These are phyloP conservation scores for Sminthurinus aureus DNA, from an alignment of 2,888 invertebrate species.

Conservation along the genomic window DNA sequence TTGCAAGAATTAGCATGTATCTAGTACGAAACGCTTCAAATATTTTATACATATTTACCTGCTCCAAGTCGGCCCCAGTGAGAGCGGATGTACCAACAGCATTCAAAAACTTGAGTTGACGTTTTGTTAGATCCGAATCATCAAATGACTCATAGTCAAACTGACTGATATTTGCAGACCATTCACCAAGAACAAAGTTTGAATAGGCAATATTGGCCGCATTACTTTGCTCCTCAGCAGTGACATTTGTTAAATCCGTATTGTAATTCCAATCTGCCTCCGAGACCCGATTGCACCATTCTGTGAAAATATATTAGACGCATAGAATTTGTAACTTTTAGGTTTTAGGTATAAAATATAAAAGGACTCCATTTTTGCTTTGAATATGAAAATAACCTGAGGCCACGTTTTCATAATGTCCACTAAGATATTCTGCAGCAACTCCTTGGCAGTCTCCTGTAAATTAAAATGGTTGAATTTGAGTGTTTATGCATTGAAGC, in stretches of 20 bases:
- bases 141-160: constrained; percentile 46
- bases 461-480: background rate
- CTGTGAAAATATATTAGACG: constrained; percentile 10
- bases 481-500: background rate
- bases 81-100: constrained; percentile 76
- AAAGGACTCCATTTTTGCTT: background rate
- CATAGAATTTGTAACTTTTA: background rate
- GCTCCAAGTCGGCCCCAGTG: constrained; percentile 75
- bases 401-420: constrained; percentile 17
- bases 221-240: constrained; percentile 40
- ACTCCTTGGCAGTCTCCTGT: constrained; percentile 26
- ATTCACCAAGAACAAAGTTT: constrained; percentile 47
- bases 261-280: constrained; percentile 63
- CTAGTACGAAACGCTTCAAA: too few relatives aligned
- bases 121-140: constrained; percentile 65
- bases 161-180: constrained; percentile 48
- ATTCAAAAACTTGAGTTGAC: constrained; percentile 76
- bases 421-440: constrained; percentile 24
- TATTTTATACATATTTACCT: constrained; percentile 65
- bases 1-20: too few relatives aligned
- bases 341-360: too few relatives aligned
- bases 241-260: constrained; percentile 61
- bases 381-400: background rate
- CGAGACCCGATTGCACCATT: constrained; percentile 62
- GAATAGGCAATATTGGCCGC: constrained; percentile 46